Conservation (phyloP, 2,888 invertebrate species). For the Encarsia formosa region DNA sequence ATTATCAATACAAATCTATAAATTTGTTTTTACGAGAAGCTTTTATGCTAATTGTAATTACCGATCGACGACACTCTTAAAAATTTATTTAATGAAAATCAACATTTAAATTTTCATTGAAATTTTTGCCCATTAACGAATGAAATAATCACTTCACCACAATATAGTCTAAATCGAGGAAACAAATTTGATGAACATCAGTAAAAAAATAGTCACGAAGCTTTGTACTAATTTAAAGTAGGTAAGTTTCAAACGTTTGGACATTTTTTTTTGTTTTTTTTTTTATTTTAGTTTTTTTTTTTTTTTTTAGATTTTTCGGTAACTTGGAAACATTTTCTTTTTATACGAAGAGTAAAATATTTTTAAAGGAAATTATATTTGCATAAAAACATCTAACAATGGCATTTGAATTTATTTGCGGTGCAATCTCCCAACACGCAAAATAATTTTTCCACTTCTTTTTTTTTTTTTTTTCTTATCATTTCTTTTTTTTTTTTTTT, state of each 20-base stretch:
- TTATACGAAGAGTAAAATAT: too few species aligned
- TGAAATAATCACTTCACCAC: slow-evolving; percentile 5
- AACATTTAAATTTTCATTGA: slow-evolving; percentile 26
- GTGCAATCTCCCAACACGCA: too few species aligned
- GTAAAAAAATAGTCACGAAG: slow-evolving; percentile 2
- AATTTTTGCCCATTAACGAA: slow-evolving; percentile 18
- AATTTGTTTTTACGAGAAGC: slow-evolving; percentile 37
- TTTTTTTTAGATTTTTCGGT: too few species aligned
- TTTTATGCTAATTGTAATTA: slow-evolving; percentile 20
- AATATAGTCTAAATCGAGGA: slow-evolving; percentile 5
- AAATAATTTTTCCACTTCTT: too few species aligned
- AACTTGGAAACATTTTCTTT: too few species aligned
- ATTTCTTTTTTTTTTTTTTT: too few species aligned
- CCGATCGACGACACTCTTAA: slow-evolving; percentile 14
- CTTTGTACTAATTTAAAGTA: slow-evolving; percentile 5
- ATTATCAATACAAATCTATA: slow-evolving; percentile 40
- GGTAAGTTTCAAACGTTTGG: slow-evolving; percentile 2
- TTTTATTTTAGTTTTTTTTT: too few species aligned
- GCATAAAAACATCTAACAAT: too few species aligned
- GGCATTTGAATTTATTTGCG: too few species aligned
- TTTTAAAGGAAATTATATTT: too few species aligned
- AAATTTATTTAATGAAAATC: slow-evolving; percentile 8
- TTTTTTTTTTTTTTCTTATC: too few species aligned
- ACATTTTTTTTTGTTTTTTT: slow-evolving; percentile 4
- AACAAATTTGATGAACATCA: slow-evolving; percentile 6